Percentiles rank a stretch among this genome's conserved stretches.
Evolutionary conservation across 2,797 vertebrate species (phyloP).

Genomic region (Gymnodraco acuticeps): DNA sequence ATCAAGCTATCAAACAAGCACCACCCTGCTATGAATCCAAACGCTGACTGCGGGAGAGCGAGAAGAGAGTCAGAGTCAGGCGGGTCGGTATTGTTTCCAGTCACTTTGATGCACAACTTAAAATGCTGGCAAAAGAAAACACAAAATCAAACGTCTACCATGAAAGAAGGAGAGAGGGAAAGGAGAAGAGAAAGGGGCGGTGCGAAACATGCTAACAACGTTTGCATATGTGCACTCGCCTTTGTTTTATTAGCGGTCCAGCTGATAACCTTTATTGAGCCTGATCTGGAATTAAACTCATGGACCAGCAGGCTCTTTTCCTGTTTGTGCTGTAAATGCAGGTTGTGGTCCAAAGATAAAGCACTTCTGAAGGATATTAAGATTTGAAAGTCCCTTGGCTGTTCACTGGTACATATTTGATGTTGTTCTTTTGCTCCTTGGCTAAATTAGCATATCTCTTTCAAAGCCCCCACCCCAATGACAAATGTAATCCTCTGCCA

Average conservation of each 20-base stretch:
- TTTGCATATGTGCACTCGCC: slow-evolving; percentile 79
- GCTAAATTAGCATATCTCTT: slow-evolving; percentile 97
- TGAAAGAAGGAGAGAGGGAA: slow-evolving; percentile 75
- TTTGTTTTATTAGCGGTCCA: slow-evolving; percentile 92
- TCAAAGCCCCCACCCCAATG: slow-evolving; percentile 88
- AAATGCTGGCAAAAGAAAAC: slow-evolving; percentile 82
- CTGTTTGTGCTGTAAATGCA: slow-evolving; percentile 92
- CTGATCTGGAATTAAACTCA: slow-evolving; percentile 93
- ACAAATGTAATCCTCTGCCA: slow-evolving; percentile 93
- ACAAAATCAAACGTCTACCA: slow-evolving; percentile 89
- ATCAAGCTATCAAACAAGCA: slow-evolving; percentile 87
- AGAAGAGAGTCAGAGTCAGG: slow-evolving; percentile 84
- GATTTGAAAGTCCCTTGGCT: slow-evolving; percentile 96
- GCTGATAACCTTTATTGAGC: slow-evolving; percentile 97
- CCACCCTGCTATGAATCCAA: slow-evolving; percentile 82
- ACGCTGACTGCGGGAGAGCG: slow-evolving; percentile 78
- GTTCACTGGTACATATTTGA: slow-evolving; percentile 97
- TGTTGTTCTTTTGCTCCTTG: slow-evolving; percentile 94
- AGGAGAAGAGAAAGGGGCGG: slow-evolving; percentile 58
- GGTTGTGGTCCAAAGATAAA: slow-evolving; percentile 94
- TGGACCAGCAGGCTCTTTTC: slow-evolving; percentile 89
- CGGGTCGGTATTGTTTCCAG: slow-evolving; percentile 86
- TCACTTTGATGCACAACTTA: slow-evolving; percentile 91
- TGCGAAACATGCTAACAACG: slow-evolving; percentile 69
- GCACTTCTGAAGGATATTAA: slow-evolving; percentile 95